Evolutionary conservation across 2,797 vertebrate genomes (phyloP).

Genomic region (Jordanella pulchra): DNA sequence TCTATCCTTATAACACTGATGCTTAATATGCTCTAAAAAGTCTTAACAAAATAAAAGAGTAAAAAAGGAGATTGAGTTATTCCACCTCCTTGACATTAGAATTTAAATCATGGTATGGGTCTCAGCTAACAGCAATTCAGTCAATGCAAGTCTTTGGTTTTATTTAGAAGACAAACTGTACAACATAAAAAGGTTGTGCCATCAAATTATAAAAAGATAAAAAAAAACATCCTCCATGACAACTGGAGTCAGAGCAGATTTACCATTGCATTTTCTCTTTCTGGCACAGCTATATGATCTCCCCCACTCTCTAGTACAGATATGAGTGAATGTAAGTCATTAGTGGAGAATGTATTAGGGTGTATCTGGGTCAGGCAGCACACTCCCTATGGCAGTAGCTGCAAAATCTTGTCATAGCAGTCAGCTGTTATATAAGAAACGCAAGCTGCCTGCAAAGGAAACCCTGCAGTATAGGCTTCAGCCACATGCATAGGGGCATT

Average conservation of each 20-base stretch:
- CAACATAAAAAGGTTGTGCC: neutral
- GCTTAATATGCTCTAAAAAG: neutral
- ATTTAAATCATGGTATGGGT: neutral
- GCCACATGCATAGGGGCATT: neutral
- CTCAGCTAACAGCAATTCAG: neutral
- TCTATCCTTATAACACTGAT: neutral
- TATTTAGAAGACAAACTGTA: neutral
- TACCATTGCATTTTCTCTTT: constrained; percentile 18
- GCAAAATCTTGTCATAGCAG: constrained; percentile 71
- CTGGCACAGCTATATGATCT: constrained; percentile 28
- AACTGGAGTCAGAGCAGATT: constrained; percentile 26
- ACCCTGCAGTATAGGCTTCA: constrained; percentile 5
- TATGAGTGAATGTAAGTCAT: constrained; percentile 71
- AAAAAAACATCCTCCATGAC: constrained; percentile 20
- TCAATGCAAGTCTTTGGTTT: neutral
- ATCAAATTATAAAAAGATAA: constrained; percentile 16
- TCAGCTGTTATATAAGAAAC: constrained; percentile 73
- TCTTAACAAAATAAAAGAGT: neutral
- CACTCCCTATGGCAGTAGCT: constrained; percentile 60
- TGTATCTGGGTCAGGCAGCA: constrained; percentile 75
- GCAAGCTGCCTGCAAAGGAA: constrained; percentile 51
- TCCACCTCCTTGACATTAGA: neutral
- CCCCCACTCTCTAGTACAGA: constrained; percentile 53
- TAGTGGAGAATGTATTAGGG: constrained; percentile 69
- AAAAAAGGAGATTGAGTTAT: neutral